Base-by-base conservation (phyloP, 2,888 invertebrate genomes). In the Luperina testacea region DNA sequence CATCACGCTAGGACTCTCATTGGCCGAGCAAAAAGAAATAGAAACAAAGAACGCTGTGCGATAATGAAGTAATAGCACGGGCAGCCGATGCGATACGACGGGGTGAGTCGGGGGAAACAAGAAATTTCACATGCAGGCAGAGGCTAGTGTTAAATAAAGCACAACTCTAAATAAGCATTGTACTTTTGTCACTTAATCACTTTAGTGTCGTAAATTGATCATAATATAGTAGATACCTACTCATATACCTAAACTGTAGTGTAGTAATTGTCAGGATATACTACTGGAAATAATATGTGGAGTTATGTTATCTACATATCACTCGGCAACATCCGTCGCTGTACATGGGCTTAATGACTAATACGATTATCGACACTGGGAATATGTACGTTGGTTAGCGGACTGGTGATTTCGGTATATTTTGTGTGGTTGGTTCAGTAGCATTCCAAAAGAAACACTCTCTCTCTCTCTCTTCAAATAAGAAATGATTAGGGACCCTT, bases 271-370 rank as follows among this genome's bases (percentile, higher is more conserved):
- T 45, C 59, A 53, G n/a, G 63, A 53, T 53, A 51, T 51, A 63
- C 42, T 59, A 27, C 77, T 32, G 61, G 42, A 72, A n/a, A 61
- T 79, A 38, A 15, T 65, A 15, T 61, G 42, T 38, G 53, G 77
- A 78, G 68, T 57, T 68, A 63, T 42, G 76, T 57, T 81, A 69
- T 81, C 80, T 57, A 45, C 63, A 27, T 53, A 74, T 61, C 81
- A 76, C 42, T 64, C 38, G 38, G 68, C 51, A 76, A 63, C 81
- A 63, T 63, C 76, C 75, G 80, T n/a, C 15, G 24, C 24, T 48
- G 27, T 81, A n/a, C 48, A 75, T 32, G 38, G 57, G 76, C 80
- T 80, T 80, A 80, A 81, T 81, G 68, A 76, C 80, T 80, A 76
- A 81, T 76, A 81, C 68, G 80, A 76, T 80, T 80, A 81, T 76